phyloP scores from a whole-genome alignment of 2,888 invertebrate genomes.

The Plebejus melissa region DNA sequence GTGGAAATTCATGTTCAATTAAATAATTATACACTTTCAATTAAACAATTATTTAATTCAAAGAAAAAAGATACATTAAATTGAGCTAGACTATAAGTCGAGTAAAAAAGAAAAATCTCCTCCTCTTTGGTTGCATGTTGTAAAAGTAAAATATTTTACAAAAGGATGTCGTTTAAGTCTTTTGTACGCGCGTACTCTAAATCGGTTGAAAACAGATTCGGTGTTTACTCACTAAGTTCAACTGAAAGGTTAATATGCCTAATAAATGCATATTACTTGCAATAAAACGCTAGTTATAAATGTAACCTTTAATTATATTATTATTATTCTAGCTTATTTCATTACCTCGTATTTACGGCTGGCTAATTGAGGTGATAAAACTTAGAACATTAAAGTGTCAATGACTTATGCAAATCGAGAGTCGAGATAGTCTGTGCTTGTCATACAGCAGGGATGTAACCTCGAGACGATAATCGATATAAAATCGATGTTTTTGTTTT shows the following conservation, averaged over 20 bases:
- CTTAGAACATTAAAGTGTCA: conserved; percentile 3
- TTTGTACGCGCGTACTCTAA: neutral
- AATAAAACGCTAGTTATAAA: neutral
- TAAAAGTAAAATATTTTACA: too few species aligned
- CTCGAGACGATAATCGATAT: too few species aligned
- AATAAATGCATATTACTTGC: neutral
- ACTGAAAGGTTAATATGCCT: neutral
- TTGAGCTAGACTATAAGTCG: too few species aligned
- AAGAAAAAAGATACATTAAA: too few species aligned
- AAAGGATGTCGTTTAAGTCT: neutral
- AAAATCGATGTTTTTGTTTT: too few species aligned
- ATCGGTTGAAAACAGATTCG: neutral
- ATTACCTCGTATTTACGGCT: neutral
- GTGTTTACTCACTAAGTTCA: neutral
- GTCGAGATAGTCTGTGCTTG: neutral
- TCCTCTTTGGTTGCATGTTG: too few species aligned
- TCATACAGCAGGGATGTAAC: neutral
- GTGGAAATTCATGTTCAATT: too few species aligned
- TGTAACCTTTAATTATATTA: neutral
- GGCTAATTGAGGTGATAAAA: neutral
- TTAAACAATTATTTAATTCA: too few species aligned
- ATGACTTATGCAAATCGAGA: conserved; percentile 18
- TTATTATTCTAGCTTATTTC: neutral
- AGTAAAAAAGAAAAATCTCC: too few species aligned
- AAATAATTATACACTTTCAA: too few species aligned